phyloP scores from a whole-genome alignment of 30 jellyfish, hydroid and myxozoan genomes.

The Hydra vulgaris region DNA sequence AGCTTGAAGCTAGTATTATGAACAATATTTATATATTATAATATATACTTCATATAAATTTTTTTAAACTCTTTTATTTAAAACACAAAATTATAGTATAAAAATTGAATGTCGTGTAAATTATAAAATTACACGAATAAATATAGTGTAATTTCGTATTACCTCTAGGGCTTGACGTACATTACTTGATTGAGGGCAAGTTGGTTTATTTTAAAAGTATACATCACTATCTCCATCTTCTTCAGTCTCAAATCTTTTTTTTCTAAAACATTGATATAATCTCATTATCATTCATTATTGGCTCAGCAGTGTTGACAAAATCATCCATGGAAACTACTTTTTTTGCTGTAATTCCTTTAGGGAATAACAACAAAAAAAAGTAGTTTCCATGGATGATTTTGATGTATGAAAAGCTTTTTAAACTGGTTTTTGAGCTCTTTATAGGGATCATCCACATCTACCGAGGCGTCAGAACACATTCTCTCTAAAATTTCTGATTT shows the following conservation, averaged over 20 bases:
- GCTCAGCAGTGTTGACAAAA: conserved; percentile 27
- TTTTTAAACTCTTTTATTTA: no score
- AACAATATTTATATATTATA: no score
- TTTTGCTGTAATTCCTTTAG: conserved; percentile 31
- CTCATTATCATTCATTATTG: conserved; percentile 10
- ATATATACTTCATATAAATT: no score
- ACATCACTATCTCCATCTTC: conserved; percentile 10
- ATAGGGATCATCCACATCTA: no score
- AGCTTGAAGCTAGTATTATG: no score
- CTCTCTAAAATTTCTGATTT: background rate
- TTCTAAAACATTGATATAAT: conserved; percentile 12
- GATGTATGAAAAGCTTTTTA: conserved; percentile 21
- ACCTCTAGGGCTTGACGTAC: background rate
- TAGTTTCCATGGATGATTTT: no score
- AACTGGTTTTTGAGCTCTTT: no score
- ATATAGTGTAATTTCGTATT: background rate
- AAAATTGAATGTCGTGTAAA: no score
- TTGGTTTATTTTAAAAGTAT: background rate
- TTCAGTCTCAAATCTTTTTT: background rate
- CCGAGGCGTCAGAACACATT: no score
- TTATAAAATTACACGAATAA: no score
- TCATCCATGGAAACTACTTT: conserved; percentile 20
- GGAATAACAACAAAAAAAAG: no score
- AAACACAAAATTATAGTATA: no score
- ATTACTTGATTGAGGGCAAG: background rate